Conservation (phyloP, 1,140 invertebrate genomes). For the Eubasilissa regina region DNA sequence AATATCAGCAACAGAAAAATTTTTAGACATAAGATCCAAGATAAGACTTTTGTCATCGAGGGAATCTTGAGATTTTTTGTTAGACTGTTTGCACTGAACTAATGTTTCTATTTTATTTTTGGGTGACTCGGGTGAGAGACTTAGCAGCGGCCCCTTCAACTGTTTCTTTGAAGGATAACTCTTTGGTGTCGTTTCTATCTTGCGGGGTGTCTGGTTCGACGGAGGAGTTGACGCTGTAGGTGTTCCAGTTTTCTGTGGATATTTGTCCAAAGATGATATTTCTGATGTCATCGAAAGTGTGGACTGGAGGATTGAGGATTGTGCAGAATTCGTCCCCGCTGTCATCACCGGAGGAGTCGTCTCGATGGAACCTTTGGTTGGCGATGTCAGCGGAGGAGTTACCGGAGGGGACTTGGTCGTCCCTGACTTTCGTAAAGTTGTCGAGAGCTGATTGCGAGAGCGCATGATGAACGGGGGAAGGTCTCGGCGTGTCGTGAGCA, state of each 20-base stretch:
- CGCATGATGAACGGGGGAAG: slow-evolving; percentile 45
- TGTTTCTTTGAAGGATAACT: background rate
- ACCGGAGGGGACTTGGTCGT: slow-evolving; percentile 10
- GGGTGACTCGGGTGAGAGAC: background rate
- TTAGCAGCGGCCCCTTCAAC: background rate
- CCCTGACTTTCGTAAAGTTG: no score
- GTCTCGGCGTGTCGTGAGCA: slow-evolving; percentile 38
- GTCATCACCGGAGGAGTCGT: slow-evolving; percentile 50
- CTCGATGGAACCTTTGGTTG: slow-evolving; percentile 34
- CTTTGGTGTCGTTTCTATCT: background rate
- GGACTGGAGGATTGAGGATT: slow-evolving; percentile 23
- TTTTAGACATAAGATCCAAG: slow-evolving; percentile 11
- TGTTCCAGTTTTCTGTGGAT: slow-evolving; percentile 48
- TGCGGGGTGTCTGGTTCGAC: background rate
- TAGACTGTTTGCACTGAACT: slow-evolving; percentile 12
- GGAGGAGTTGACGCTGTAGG: slow-evolving; percentile 8
- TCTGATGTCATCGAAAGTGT: slow-evolving; percentile 54
- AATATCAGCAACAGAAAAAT: background rate
- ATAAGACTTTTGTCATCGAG: slow-evolving; percentile 1
- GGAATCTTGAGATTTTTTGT: slow-evolving; percentile 5
- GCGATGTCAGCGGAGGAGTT: slow-evolving; percentile 13
- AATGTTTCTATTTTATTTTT: slow-evolving; percentile 36
- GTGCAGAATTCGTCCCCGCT: slow-evolving; percentile 28
- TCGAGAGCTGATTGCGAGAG: background rate
- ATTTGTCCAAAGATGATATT: slow-evolving; percentile 57